Evolutionary conservation across 2,113 vertebrate species (phyloP).

Genomic region (Chroicocephalus ridibundus): DNA sequence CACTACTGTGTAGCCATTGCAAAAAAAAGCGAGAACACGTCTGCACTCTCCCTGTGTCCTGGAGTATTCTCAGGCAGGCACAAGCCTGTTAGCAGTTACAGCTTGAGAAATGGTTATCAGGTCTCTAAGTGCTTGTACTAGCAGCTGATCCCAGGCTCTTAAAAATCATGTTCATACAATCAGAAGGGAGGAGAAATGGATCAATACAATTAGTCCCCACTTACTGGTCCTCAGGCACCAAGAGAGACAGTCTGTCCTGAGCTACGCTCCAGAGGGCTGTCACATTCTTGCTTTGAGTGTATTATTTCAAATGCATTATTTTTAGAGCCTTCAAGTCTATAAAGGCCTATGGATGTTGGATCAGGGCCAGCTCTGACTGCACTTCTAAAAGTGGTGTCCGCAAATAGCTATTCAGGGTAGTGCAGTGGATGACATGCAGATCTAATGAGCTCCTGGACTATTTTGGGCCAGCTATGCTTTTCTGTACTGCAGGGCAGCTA

Average conservation of each 20-base stretch:
- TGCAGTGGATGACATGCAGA: not conserved
- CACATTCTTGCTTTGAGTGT: not conserved
- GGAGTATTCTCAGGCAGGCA: not conserved
- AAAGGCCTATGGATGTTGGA: not conserved
- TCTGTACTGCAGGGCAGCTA: not conserved
- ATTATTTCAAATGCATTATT: conserved; percentile 8
- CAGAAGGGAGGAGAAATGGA: not conserved
- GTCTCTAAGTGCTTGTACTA: not conserved
- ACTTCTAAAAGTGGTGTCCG: not conserved
- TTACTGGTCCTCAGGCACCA: not conserved
- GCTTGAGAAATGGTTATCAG: not conserved
- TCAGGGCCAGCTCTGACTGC: not conserved
- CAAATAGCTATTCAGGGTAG: not conserved
- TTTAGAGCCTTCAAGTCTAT: not conserved
- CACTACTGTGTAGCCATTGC: not conserved
- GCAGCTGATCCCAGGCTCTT: not conserved
- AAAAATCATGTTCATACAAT: not conserved
- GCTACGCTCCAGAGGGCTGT: not conserved
- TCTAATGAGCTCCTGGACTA: not conserved
- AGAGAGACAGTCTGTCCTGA: not conserved
- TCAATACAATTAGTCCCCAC: not conserved
- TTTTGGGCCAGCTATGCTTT: not conserved
- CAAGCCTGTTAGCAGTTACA: not conserved
- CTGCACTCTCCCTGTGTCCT: not conserved
- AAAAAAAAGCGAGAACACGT: not conserved